phyloP scores from a whole-genome alignment of 2,888 invertebrate species.

The Parelbella ahira region DNA sequence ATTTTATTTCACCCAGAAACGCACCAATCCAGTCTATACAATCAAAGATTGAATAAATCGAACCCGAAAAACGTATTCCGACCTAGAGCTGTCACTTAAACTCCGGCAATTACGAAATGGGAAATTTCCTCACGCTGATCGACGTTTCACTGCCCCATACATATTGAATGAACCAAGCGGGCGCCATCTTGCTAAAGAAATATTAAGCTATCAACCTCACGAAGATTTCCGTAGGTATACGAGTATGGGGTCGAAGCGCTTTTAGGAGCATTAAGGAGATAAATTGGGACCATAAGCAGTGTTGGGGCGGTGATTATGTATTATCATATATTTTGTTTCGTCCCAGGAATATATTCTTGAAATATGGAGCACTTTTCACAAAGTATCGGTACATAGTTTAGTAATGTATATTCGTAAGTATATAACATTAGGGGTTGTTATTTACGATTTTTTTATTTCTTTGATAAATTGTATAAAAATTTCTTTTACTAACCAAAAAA shows the following conservation, averaged over 20 bases:
- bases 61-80: slow-evolving; percentile 9
- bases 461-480: no score
- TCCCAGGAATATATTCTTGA: no score
- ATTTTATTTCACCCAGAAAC: no score
- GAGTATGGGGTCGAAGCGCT: slow-evolving; percentile 1
- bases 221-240: slow-evolving; percentile 1
- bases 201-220: slow-evolving; percentile 6
- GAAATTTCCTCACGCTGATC: slow-evolving; percentile 10
- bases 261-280: slow-evolving; percentile 9
- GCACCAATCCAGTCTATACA: slow-evolving; percentile 1
- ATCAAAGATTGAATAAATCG: neutral
- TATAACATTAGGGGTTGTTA: no score
- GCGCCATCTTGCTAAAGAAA: slow-evolving; percentile 13
- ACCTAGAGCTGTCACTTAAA: slow-evolving; percentile 13
- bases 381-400: no score
- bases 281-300: slow-evolving; percentile 7
- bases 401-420: no score
- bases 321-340: no score
- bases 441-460: no score
- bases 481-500: no score
- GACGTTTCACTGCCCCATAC: slow-evolving; percentile 13
- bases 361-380: no score
- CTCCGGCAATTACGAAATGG: slow-evolving; percentile 17
- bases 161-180: slow-evolving; percentile 16
- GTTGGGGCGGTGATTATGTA: neutral